Evolutionary conservation across 1,140 invertebrate species (phyloP).

Genomic region (Heliothis subflexa): DNA sequence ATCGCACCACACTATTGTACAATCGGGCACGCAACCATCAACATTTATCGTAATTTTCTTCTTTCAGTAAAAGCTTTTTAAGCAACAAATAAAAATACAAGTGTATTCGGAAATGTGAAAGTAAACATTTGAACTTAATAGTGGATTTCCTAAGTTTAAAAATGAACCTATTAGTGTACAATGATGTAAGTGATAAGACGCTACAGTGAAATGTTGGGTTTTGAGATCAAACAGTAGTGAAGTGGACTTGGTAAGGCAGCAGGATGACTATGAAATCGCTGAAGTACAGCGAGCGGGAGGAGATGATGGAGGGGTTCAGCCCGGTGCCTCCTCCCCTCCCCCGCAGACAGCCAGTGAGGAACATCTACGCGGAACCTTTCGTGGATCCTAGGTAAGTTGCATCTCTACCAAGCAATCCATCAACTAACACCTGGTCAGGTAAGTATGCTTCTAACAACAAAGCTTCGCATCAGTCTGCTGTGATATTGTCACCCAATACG

Average conservation of each 20-base stretch:
- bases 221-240: constrained; percentile 68
- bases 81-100: constrained; percentile 27
- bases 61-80: constrained; percentile 24
- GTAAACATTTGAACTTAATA: constrained; percentile 37
- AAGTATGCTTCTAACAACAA: constrained; percentile 26
- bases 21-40: constrained; percentile 16
- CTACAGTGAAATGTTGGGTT: constrained; percentile 73
- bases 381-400: constrained; percentile 85
- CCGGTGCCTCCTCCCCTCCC: constrained; percentile 85
- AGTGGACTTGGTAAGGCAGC: constrained; percentile 69
- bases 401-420: constrained; percentile 3
- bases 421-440: constrained; percentile 36
- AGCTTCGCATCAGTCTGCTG: constrained; percentile 7
- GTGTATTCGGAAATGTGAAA: constrained; percentile 40
- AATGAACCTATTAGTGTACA: constrained; percentile 64
- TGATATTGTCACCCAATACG: not conserved
- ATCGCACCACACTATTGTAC: constrained; percentile 3
- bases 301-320: constrained; percentile 85
- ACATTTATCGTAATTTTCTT: constrained; percentile 11
- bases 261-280: constrained; percentile 86
- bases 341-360: constrained; percentile 83
- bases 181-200: constrained; percentile 76
- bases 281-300: constrained; percentile 84
- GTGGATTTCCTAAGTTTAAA: constrained; percentile 48
- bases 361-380: constrained; percentile 86